Evolutionary conservation across 2,888 invertebrate species (phyloP), one percentile per base, ranked within the genome.

Genomic region (Agriopis aurantiaria): DNA sequence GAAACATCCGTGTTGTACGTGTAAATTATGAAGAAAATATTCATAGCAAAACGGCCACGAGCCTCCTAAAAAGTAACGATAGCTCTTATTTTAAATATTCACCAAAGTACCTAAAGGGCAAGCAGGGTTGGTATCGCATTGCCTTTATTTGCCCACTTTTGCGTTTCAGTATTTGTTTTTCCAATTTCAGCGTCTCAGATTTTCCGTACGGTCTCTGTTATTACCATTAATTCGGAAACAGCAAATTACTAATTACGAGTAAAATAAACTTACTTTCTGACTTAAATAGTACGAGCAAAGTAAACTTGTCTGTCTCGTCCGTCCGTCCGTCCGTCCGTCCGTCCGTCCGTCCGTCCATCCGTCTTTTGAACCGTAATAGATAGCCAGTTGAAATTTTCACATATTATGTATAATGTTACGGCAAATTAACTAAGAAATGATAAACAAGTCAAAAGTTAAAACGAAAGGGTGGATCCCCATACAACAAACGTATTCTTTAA

Each of bases 61-160:
- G 23, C 43, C 52, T 48, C 41, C 65, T 70, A 66, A 70, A 70
- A 69, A 62, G 33, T 70, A 70, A 70, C 49, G 65, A 33, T 48
- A 14, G 48, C 48, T 55, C 45, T 63, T 65, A 48, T 48, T 65
- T 70, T 63, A 62, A 70, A 70, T 63, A 70, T 70, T 70, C 56
- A 69, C 52, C 23, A 7, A 65, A 65, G 40, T 41, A 53, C 69
- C 61, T 59, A 33, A 55, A 55, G 41, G 48, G 65, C 43, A 62
- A 11, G 33, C 56, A 45, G 52, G 40, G 8, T 40, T 12, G 56
- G 12, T 53, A 63, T 62, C 52, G 10, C 49, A 23, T 53, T 33
- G 23, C 43, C 8, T 62, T 62, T 53, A 52, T 64, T 59, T 55
- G 59, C 43, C 53, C 51, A 53, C 46, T 63, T 48, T 67, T 43